Evolutionary conservation across 1,140 invertebrate genomes (phyloP).

Genomic region (Streblospio benedicti): DNA sequence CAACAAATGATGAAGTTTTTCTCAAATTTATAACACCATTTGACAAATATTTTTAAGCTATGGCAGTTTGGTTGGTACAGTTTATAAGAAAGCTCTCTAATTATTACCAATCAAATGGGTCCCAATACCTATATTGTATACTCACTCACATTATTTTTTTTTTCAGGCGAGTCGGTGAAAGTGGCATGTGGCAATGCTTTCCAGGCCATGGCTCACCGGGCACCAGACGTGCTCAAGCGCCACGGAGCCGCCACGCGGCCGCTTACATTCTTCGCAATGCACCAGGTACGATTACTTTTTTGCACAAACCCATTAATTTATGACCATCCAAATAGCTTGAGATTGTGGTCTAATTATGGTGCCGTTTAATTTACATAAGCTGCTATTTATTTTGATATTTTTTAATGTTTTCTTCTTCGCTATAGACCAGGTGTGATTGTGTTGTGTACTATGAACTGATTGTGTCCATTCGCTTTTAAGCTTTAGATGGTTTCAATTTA

Average conservation of each 20-base stretch:
- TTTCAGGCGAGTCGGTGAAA: slow-evolving; percentile 29
- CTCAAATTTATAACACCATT: too few relatives aligned
- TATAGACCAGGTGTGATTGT: too few relatives aligned
- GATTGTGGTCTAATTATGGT: too few relatives aligned
- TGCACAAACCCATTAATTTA: background rate
- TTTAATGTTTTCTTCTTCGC: background rate
- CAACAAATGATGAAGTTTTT: too few relatives aligned
- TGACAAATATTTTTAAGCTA: too few relatives aligned
- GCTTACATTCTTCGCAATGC: slow-evolving; percentile 80
- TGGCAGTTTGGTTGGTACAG: too few relatives aligned
- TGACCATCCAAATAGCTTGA: background rate
- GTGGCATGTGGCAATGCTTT: slow-evolving; percentile 65
- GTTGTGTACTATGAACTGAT: too few relatives aligned
- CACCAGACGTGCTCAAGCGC: slow-evolving; percentile 71
- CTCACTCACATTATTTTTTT: background rate
- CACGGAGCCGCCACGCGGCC: slow-evolving; percentile 70
- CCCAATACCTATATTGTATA: background rate
- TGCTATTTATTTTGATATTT: background rate
- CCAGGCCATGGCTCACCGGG: slow-evolving; percentile 71
- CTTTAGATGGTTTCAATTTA: too few relatives aligned
- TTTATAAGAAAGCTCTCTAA: too few relatives aligned
- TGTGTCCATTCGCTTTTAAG: too few relatives aligned
- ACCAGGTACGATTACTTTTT: slow-evolving; percentile 50
- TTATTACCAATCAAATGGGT: too few relatives aligned
- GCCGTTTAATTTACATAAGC: background rate